Evolutionary conservation across 2,888 invertebrate genomes (phyloP).

Genomic region (Carpatolechia fugitivella): DNA sequence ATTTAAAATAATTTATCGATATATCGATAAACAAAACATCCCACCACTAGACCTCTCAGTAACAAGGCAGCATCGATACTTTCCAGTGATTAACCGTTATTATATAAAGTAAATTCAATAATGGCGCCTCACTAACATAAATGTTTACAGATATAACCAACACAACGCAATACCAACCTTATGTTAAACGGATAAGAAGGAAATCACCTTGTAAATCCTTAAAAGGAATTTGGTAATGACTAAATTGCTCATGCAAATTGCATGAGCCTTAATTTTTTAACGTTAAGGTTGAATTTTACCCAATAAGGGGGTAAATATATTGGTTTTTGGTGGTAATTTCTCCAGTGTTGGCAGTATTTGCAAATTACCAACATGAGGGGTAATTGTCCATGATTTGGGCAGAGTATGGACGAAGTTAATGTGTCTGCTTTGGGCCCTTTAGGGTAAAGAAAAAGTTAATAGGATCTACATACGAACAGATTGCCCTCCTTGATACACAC

Average conservation of each 20-base stretch:
- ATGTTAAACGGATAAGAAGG: slow-evolving; percentile 27
- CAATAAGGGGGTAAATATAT: slow-evolving; percentile 20
- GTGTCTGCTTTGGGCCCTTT: slow-evolving; percentile 15
- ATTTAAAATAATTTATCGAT: background rate
- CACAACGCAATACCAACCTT: slow-evolving; percentile 34
- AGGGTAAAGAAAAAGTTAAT: slow-evolving; percentile 34
- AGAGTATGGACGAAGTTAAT: slow-evolving; percentile 23
- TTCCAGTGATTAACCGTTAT: slow-evolving; percentile 77
- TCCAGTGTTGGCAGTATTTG: slow-evolving; percentile 61
- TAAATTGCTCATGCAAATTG: slow-evolving; percentile 12
- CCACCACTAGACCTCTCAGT: slow-evolving; percentile 52
- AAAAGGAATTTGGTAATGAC: slow-evolving; percentile 30
- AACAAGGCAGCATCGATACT: slow-evolving; percentile 74
- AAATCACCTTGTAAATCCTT: slow-evolving; percentile 31
- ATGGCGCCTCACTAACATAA: slow-evolving; percentile 66
- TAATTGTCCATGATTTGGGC: slow-evolving; percentile 65
- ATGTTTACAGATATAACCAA: slow-evolving; percentile 63
- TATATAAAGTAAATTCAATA: slow-evolving; percentile 80
- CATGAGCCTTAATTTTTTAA: background rate
- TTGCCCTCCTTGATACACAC: slow-evolving; percentile 9
- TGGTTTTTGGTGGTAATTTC: slow-evolving; percentile 46
- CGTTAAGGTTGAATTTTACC: slow-evolving; percentile 9
- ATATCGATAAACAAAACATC: slow-evolving; percentile 21
- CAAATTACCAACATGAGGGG: slow-evolving; percentile 68
- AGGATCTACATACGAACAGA: slow-evolving; percentile 34